Base-by-base conservation (phyloP, 2,797 vertebrate genomes). In the Neostethus bicornis region DNA sequence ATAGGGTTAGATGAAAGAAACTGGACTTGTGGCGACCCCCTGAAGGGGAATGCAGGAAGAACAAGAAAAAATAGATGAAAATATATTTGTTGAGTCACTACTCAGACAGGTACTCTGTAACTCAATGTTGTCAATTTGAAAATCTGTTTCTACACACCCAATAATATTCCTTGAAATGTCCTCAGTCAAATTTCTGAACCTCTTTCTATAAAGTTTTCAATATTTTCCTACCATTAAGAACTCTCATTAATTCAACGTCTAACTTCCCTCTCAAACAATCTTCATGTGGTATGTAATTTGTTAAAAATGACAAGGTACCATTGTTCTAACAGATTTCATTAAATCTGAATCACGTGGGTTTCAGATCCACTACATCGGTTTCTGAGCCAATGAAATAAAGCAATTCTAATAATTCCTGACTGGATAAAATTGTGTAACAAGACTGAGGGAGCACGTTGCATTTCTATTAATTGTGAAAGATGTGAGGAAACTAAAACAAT, bases 401-500 rank as follows among this genome's bases (percentile, higher is more conserved):
- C 14, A 46, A 3, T 57, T 23, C 24, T n/a, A n/a, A n/a, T n/a
- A n/a, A 38, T 57, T 64, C 5, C 34, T 61, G 5, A 38, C 17
- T 48, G 20, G 2, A 25, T 42, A 60, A 7, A 48, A 32, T 37
- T 44, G 39, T 79, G 49, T 61, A 61, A 70, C 24, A 21, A 48
- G 49, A 28, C n/a, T 35, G 3, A 69, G 51, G 50, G 64, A 28
- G 26, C 35, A 65, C 26, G 39, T 51, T 46, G 46, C 45, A 53
- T 51, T 50, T 70, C 37, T 57, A 68, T 53, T 67, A 25, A 7
- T 42, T 45, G 32, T 55, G 42, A 73, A 82, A 69, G 19, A 42
- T 60, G 32, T 78, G 62, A 56, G 35, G 39, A 71, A 84, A 77
- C 19, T n/a, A 44, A 68, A 26, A 55, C 45, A 70, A 83, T 73